phyloP scores from a whole-genome alignment of 2,797 vertebrate genomes.

The Eurystomus glaucurus region DNA sequence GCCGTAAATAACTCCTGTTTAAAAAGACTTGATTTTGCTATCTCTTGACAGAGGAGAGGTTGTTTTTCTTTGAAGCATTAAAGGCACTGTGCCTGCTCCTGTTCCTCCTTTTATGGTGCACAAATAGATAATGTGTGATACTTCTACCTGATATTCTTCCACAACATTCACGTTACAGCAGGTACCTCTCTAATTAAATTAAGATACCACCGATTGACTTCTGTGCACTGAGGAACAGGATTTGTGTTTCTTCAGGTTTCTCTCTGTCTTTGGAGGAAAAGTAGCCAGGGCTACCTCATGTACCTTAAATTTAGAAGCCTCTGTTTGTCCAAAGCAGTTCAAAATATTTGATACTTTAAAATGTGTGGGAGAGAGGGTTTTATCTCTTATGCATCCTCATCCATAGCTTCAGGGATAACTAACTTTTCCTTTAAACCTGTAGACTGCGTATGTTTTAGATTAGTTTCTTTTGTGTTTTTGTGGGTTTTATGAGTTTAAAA shows the following conservation, averaged over 20 bases:
- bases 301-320: conserved; percentile 34
- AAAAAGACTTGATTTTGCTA: neutral
- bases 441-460: conserved; percentile 56
- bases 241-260: neutral
- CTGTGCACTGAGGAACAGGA: neutral
- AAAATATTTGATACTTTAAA: conserved; percentile 37
- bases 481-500: conserved; percentile 60
- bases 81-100: neutral
- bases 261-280: conserved; percentile 14
- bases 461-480: conserved; percentile 72
- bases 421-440: conserved; percentile 64
- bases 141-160: neutral
- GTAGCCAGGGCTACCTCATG: conserved; percentile 36
- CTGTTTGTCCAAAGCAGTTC: conserved; percentile 7
- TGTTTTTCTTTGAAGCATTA: neutral
- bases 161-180: neutral
- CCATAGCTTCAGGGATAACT: conserved; percentile 40
- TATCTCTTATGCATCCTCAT: conserved; percentile 16
- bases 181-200: neutral
- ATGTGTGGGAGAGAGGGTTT: conserved; percentile 11
- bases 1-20: neutral
- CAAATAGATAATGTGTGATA: neutral
- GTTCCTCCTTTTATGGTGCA: neutral
- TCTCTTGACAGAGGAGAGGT: neutral
- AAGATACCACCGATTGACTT: neutral